Evolutionary conservation across 2,888 invertebrate species (phyloP).

Genomic region (Catocala nupta): DNA sequence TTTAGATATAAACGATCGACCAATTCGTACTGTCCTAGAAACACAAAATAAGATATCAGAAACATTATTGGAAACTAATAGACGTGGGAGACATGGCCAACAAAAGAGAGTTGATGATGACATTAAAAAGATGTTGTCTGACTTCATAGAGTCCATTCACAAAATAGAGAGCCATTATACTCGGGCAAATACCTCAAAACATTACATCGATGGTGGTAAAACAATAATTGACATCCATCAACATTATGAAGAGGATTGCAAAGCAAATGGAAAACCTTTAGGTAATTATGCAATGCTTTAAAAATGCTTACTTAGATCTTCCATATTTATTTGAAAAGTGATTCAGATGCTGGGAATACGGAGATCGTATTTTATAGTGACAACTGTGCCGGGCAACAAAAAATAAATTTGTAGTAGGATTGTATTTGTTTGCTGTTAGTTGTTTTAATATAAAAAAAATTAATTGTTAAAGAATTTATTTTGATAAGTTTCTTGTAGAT

Average conservation of each 20-base stretch:
- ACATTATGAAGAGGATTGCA: constrained; percentile 3
- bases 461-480: too few species aligned
- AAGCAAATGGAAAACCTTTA: constrained; percentile 5
- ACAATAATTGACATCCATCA: too few species aligned
- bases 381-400: too few species aligned
- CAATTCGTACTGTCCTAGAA: constrained; percentile 36
- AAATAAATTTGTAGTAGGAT: too few species aligned
- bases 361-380: too few species aligned
- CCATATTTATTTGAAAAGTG: background rate
- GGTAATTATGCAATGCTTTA: background rate
- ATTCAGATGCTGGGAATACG: too few species aligned
- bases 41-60: constrained; percentile 25
- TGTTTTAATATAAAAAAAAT: too few species aligned
- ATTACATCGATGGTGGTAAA: too few species aligned
- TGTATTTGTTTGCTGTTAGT: too few species aligned
- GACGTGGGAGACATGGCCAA: constrained; percentile 27
- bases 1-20: constrained; percentile 9
- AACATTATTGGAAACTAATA: constrained; percentile 18
- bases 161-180: constrained; percentile 17
- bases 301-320: background rate
- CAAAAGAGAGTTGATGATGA: constrained; percentile 23
- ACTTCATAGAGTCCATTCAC: constrained; percentile 28
- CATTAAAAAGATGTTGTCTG: constrained; percentile 22
- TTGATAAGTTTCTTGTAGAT: too few species aligned
- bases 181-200: too few species aligned